These are phyloP conservation scores for Saguinus midas DNA, from an alignment of 2,113 vertebrate genomes.

Conservation along the genomic window DNA sequence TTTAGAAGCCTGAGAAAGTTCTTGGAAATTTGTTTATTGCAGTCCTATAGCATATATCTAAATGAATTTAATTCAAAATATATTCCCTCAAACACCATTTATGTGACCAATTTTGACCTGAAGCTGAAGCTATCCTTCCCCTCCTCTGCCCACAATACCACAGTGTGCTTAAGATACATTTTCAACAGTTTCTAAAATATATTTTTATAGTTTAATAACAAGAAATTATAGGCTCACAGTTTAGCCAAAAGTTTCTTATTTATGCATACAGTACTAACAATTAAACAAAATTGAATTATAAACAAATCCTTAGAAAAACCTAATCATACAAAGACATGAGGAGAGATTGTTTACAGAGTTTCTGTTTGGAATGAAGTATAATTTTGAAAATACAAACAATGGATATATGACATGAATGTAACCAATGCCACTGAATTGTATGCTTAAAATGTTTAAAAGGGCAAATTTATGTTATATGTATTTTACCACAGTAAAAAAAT, in stretches of 20 bases:
- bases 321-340: neutral
- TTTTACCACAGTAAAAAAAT: neutral
- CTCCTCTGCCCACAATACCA: neutral
- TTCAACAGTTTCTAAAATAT: neutral
- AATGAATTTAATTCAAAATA: constrained; percentile 5
- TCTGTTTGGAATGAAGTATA: neutral
- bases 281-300: neutral
- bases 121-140: neutral
- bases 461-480: neutral
- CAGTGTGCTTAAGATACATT: neutral
- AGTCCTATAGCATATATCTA: neutral
- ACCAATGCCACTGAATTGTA: neutral
- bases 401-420: neutral
- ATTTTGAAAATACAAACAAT: neutral
- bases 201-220: neutral
- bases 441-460: neutral
- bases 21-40: neutral
- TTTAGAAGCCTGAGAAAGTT: neutral
- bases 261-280: neutral
- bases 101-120: neutral
- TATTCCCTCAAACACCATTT: neutral
- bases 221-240: neutral
- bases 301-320: neutral
- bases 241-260: neutral
- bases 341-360: neutral